Evolutionary conservation across 2,113 vertebrate species (phyloP), one percentile per base, ranked within the genome.

Genomic region (Aleadryas rufinucha): DNA sequence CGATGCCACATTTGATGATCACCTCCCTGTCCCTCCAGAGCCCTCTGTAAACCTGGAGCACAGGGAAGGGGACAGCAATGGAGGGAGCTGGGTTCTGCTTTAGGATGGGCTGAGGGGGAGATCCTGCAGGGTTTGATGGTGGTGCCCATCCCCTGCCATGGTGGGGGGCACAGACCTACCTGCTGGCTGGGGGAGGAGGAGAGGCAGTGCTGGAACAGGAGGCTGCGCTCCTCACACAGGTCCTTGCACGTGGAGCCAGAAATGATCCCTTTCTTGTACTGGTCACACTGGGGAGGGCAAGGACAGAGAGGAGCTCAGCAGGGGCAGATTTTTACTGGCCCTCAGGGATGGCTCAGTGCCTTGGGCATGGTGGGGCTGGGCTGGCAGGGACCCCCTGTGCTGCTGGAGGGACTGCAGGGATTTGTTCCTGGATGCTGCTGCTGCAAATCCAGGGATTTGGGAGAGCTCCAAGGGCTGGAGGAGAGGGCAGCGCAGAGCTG

Each of bases 231-330:
- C 53, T 98, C 98, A 41, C 99, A 99, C 94, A 99, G 95, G 41
- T 99, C 98, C 83, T 98, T 98, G 95, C 99, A 99, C 1, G 98
- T 97, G 3, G 99, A 99, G 82, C 99, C 99, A 1, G 99, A 98
- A 95, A 99, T 99, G 33, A 99, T 98, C 12, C 99, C 99, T 75
- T 99, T 98, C 87, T 96, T 99, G 96, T 99, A 99, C 97, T 99
- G 99, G 93, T 99, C 99, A 19, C 99, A 99, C 99, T 99, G 98
- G 23, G 83, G 71, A 84, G 63, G 78, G 71, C 26, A 61, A 85
- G 53, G 54, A 88, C 64, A 83, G 59, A 74, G 6, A 63, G 69
- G 42, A 90, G 45, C 44, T 95, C 65, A 91, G 70, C 0, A 0
- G 15, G 42, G n/a, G 13, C 60, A 80, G 28, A 72, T 72, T 72